Evolutionary conservation across 1,140 invertebrate species (phyloP), one percentile per base, ranked within the genome.

Genomic region (Euura lappo): DNA sequence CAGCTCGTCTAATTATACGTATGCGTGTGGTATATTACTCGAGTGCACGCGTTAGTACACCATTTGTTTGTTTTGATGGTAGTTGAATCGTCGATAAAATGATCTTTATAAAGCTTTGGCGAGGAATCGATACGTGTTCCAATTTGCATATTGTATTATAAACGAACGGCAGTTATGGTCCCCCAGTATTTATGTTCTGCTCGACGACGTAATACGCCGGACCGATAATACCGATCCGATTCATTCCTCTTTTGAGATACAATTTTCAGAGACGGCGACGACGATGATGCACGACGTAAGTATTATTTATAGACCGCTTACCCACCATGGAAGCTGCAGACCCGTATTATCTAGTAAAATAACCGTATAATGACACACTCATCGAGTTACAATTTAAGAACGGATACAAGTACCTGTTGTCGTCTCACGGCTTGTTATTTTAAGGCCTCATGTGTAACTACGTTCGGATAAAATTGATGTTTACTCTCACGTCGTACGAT

Each of bases 81-180:
- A 8, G 51, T 60, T 60, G 51, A 6, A 60, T 60, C 51, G 51
- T 6, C 51, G 51, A 60, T 60, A 60, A 60, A n/a, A 11, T 60
- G 10, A 60, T 60, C 8, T n/a, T n/a, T n/a, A 6, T 60, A 60
- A 11, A 8, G 3, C 51, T 8, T 6, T n/a, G 0, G 51, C 8
- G 13, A 60, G 51, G 6, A 60, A 60, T 60, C 13, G 51, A 60
- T 60, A 60, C 3, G 51, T 60, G 51, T 60, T 60, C 51, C 51
- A 60, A 60, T 60, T 60, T 60, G 51, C 51, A 60, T 60, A 60
- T 60, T 60, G 51, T n/a, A 60, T 60, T 60, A 60, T 60, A 60
- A n/a, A 28, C 28, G 28, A 28, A 28, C 28, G 28, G 28, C 28
- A 28, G 28, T 28, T 28, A 28, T 28, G 28, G 28, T 60, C 51